These are phyloP conservation scores for Phasia obesa DNA, from an alignment of 2,888 invertebrate genomes.

Conservation along the genomic window DNA sequence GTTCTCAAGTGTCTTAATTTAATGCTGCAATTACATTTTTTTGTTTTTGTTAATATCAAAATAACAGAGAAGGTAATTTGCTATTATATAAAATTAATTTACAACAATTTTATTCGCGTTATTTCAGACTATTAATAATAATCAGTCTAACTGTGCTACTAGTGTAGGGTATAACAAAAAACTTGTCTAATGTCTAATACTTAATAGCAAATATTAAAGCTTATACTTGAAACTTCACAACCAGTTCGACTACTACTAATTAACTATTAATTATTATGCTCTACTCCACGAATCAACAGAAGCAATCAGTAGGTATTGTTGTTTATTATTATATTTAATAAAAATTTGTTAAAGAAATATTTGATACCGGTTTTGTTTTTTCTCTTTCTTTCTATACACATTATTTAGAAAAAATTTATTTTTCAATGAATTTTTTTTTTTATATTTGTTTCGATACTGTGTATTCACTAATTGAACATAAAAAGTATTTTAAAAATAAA, in stretches of 20 bases:
- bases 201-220: background rate
- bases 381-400: background rate
- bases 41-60: too few relatives aligned
- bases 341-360: constrained; percentile 18
- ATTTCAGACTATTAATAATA: background rate
- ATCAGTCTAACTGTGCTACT: too few relatives aligned
- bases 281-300: constrained; percentile 19
- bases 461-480: background rate
- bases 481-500: background rate
- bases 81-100: too few relatives aligned
- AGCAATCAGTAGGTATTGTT: constrained; percentile 50
- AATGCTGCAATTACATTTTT: too few relatives aligned
- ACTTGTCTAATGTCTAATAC: constrained; percentile 8
- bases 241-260: constrained; percentile 61
- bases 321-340: constrained; percentile 28
- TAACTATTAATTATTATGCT: constrained; percentile 62
- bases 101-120: background rate
- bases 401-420: background rate
- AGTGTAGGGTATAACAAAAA: constrained; percentile 30
- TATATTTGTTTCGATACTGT: background rate
- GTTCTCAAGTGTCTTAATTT: too few relatives aligned
- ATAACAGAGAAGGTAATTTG: too few relatives aligned
- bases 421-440: background rate
- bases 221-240: constrained; percentile 24
- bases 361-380: constrained; percentile 6